A percentile compares a stretch with the other conserved stretches of the same genome.
Conservation (phyloP, 2,888 invertebrate species). For the Geophilus truncorum region DNA sequence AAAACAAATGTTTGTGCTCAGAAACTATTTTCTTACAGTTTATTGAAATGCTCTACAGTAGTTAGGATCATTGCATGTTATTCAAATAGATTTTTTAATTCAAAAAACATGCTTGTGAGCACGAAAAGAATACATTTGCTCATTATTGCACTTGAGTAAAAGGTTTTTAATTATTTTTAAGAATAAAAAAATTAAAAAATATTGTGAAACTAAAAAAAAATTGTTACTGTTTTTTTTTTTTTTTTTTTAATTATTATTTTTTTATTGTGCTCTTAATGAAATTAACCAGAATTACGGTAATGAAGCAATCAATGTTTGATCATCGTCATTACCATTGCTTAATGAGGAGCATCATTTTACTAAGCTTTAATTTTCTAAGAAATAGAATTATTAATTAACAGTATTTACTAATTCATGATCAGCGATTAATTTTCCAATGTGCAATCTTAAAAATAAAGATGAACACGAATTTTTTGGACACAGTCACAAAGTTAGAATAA, state of each 20-base stretch:
- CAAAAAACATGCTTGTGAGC: slow-evolving; percentile 10
- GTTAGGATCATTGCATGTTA: background rate
- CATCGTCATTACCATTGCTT: background rate
- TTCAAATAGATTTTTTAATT: background rate
- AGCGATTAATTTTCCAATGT: background rate
- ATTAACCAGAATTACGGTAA: background rate
- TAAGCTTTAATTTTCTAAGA: background rate
- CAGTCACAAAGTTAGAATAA: background rate
- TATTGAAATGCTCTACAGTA: background rate
- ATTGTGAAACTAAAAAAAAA: background rate
- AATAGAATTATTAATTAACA: background rate
- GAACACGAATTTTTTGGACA: background rate
- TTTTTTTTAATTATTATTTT: too few species aligned
- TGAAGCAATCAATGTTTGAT: background rate
- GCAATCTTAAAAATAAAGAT: background rate
- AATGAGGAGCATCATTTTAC: too few species aligned
- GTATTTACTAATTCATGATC: background rate
- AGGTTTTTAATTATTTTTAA: background rate
- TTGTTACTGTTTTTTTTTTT: too few species aligned
- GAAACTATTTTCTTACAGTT: background rate
- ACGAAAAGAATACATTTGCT: background rate
- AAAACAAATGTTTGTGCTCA: slow-evolving; percentile 2
- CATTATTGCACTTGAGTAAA: background rate
- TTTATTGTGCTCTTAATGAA: background rate
- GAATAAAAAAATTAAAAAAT: background rate